Percentiles rank a stretch among this genome's conserved stretches.
phyloP scores from a whole-genome alignment of 37 sponge, comb jelly and placozoan genomes.

The Trichoplax adhaerens region DNA sequence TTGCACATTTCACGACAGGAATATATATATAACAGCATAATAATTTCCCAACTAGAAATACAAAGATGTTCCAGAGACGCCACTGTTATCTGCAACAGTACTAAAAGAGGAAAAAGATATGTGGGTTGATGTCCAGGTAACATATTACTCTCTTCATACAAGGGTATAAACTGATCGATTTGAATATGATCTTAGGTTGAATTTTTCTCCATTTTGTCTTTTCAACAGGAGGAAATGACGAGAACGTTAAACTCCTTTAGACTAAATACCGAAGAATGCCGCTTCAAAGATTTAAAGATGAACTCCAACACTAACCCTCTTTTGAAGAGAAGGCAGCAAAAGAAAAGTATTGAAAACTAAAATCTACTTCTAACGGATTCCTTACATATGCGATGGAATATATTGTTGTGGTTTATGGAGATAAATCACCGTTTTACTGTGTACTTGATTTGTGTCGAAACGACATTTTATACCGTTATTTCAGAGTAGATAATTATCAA shows the following conservation, averaged over 20 bases:
- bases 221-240: slow-evolving; percentile 62
- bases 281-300: slow-evolving; percentile 27
- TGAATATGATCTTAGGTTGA: neutral
- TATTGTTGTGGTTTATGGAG: too few relatives aligned
- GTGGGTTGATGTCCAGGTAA: slow-evolving; percentile 73
- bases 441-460: too few relatives aligned
- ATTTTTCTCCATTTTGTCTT: neutral
- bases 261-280: slow-evolving; percentile 38
- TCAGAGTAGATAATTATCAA: too few relatives aligned
- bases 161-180: neutral
- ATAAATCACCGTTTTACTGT: too few relatives aligned
- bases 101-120: slow-evolving; percentile 58
- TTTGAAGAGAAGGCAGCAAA: slow-evolving; percentile 37
- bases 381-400: too few relatives aligned
- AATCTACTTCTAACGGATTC: too few relatives aligned
- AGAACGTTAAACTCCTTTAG: slow-evolving; percentile 63
- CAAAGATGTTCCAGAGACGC: slow-evolving; percentile 62
- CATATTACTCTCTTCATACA: neutral
- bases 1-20: neutral
- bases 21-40: neutral
- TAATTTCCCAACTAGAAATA: slow-evolving; percentile 23
- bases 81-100: slow-evolving; percentile 46
- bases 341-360: neutral
- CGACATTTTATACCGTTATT: too few relatives aligned
- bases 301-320: slow-evolving; percentile 46